Evolutionary conservation across 2,888 invertebrate species (phyloP).

Genomic region (Dendrolimus houi): DNA sequence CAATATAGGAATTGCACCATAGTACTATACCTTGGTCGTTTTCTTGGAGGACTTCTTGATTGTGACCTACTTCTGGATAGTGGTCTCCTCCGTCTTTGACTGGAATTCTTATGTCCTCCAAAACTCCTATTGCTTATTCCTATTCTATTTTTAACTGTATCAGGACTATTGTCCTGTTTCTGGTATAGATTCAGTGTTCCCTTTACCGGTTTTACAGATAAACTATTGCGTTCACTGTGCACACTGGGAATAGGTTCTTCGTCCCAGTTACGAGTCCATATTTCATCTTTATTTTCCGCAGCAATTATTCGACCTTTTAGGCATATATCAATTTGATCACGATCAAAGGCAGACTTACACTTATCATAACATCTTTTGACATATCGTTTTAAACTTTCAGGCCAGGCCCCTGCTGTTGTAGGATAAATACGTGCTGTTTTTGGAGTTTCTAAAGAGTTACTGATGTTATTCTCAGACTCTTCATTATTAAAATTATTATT

Average conservation of each 20-base stretch:
- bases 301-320: constrained; percentile 95
- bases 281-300: constrained; percentile 90
- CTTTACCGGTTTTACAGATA: constrained; percentile 78
- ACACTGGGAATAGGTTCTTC: constrained; percentile 94
- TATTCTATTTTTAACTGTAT: constrained; percentile 32
- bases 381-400: constrained; percentile 88
- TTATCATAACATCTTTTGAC: constrained; percentile 95
- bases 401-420: constrained; percentile 80
- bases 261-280: constrained; percentile 96
- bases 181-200: constrained; percentile 77
- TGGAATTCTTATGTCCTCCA: constrained; percentile 42
- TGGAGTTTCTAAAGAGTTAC: constrained; percentile 42
- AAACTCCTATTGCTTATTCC: constrained; percentile 31
- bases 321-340: constrained; percentile 95
- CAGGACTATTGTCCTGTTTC: constrained; percentile 54
- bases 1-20: no score
- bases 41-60: constrained; percentile 69
- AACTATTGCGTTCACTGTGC: constrained; percentile 84
- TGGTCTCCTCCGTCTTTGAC: constrained; percentile 48
- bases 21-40: constrained; percentile 53
- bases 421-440: constrained; percentile 48
- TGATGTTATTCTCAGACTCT: constrained; percentile 38
- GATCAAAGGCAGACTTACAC: constrained; percentile 90
- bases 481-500: constrained; percentile 21
- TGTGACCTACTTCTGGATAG: constrained; percentile 55